These are phyloP conservation scores for Drosophila kepulauana DNA, from an alignment of 1,140 invertebrate species.

Conservation along the genomic window DNA sequence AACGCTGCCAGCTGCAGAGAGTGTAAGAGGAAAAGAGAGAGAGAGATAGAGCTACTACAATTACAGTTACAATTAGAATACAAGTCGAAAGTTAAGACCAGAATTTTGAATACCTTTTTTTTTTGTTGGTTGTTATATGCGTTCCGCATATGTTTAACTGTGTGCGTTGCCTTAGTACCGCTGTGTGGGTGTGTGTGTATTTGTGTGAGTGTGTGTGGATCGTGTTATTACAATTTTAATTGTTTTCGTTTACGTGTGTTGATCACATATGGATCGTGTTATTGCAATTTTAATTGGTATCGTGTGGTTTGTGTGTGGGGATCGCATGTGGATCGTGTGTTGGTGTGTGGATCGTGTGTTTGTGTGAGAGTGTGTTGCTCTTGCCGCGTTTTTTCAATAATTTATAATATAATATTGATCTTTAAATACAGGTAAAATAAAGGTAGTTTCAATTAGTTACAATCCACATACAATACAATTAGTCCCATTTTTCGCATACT, in stretches of 20 bases:
- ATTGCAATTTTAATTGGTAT: no score
- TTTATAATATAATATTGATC: neutral
- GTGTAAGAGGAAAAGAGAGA: neutral
- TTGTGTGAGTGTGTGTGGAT: neutral
- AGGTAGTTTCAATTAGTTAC: neutral
- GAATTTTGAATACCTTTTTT: slow-evolving; percentile 53
- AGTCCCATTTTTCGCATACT: neutral
- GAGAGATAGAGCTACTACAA: neutral
- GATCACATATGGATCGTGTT: neutral
- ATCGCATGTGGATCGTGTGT: neutral
- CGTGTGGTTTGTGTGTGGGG: neutral
- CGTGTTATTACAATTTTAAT: no score
- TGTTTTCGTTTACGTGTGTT: no score
- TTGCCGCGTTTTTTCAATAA: neutral
- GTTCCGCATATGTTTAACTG: slow-evolving; percentile 33
- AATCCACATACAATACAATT: slow-evolving; percentile 6
- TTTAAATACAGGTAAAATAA: slow-evolving; percentile 5
- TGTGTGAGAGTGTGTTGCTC: neutral
- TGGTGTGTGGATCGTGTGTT: neutral
- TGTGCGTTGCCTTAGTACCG: neutral
- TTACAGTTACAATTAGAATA: neutral
- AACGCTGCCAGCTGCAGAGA: neutral
- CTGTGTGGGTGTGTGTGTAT: neutral
- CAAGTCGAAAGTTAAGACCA: slow-evolving; percentile 14
- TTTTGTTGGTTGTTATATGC: slow-evolving; percentile 22